Conservation (phyloP, 2,113 vertebrate genomes). For the Bucco capensis region DNA sequence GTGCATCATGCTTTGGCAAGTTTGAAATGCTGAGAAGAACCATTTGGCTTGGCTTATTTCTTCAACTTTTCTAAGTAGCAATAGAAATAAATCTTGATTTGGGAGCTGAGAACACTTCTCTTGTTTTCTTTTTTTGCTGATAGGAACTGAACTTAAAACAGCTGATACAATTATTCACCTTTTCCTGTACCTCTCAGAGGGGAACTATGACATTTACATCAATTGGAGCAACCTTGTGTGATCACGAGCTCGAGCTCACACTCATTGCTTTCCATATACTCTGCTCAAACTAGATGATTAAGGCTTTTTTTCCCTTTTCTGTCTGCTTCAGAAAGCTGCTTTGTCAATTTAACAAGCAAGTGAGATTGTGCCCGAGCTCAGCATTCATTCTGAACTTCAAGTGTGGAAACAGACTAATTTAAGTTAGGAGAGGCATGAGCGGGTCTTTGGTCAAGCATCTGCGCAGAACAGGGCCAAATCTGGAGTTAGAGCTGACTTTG, state of each 20-base stretch:
- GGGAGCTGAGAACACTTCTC: neutral
- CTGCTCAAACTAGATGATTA: neutral
- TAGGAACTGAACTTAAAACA: neutral
- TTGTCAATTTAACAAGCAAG: neutral
- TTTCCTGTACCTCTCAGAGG: neutral
- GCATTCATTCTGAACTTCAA: neutral
- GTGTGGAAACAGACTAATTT: neutral
- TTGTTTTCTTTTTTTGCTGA: neutral
- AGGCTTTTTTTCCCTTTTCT: neutral
- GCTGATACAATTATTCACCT: neutral
- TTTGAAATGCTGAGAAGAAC: neutral
- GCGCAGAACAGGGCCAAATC: neutral
- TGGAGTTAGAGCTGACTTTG: neutral
- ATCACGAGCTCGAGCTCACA: neutral
- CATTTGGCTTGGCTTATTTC: neutral
- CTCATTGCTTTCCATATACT: neutral
- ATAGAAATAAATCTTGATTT: neutral
- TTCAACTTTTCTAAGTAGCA: neutral
- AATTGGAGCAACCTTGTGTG: neutral
- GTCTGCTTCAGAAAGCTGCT: neutral
- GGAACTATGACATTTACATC: neutral
- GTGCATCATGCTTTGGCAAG: neutral
- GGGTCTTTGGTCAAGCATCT: neutral
- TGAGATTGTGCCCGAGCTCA: neutral
- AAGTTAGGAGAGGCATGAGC: neutral